Evolutionary conservation across 2,888 invertebrate species (phyloP).

Genomic region (Lasioglossum morio): DNA sequence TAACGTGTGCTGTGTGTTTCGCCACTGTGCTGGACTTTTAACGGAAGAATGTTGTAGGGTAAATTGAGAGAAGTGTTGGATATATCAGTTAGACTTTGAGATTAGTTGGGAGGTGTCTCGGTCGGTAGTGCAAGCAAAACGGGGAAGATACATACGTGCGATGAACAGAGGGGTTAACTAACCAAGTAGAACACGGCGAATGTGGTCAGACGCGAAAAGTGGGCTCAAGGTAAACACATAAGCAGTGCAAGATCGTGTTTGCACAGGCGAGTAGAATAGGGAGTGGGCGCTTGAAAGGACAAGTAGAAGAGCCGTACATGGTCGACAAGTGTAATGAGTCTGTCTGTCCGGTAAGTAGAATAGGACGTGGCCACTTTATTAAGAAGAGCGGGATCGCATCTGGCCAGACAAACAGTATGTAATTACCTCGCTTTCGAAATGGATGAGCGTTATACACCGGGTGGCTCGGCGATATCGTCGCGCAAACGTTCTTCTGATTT

Average conservation of each 20-base stretch:
- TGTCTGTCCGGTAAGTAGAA: slow-evolving; percentile 22
- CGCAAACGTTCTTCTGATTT: background rate
- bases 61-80: background rate
- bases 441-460: background rate
- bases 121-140: background rate
- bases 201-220: slow-evolving; percentile 6
- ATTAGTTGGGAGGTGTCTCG: background rate
- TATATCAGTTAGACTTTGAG: background rate
- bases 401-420: background rate
- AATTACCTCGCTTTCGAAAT: background rate
- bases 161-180: slow-evolving; percentile 6
- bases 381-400: slow-evolving; percentile 13
- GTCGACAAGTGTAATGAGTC: slow-evolving; percentile 24
- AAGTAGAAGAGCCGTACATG: background rate
- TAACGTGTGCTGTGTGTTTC: too few relatives aligned
- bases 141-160: background rate
- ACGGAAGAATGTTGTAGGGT: too few relatives aligned
- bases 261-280: slow-evolving; percentile 25
- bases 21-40: too few relatives aligned
- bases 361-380: slow-evolving; percentile 4
- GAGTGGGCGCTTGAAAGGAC: slow-evolving; percentile 17
- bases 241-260: slow-evolving; percentile 17
- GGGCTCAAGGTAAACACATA: background rate
- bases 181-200: slow-evolving; percentile 10
- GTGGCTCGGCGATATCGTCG: background rate